These are phyloP conservation scores for Trematocara variabile DNA, from an alignment of 2,113 vertebrate species.

Conservation along the genomic window DNA sequence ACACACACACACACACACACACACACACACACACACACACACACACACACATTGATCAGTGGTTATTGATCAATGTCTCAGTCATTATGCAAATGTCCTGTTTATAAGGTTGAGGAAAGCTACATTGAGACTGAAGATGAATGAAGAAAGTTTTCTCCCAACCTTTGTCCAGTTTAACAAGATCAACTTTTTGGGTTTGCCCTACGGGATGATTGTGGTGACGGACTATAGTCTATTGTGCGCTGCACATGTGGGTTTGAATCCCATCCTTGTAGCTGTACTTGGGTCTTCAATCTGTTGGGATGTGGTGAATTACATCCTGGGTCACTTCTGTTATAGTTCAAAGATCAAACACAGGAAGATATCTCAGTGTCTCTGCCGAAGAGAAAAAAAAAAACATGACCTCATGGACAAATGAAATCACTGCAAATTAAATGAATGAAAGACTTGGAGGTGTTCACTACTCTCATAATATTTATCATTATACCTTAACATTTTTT, in stretches of 20 bases:
- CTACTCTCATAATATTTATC: neutral
- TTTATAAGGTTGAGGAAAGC: neutral
- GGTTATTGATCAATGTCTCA: neutral
- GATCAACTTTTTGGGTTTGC: neutral
- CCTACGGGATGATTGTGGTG: conserved; percentile 19
- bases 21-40: no score
- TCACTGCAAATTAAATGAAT: neutral
- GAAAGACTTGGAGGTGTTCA: neutral
- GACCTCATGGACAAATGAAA: neutral
- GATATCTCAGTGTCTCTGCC: neutral
- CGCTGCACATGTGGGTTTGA: conserved; percentile 73
- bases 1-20: no score
- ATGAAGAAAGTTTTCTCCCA: neutral
- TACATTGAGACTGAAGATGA: neutral
- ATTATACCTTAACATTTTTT: neutral
- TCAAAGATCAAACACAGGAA: neutral
- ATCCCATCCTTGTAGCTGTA: conserved; percentile 70
- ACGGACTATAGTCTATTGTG: conserved; percentile 78
- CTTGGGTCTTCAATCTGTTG: neutral
- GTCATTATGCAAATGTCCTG: neutral
- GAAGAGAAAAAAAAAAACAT: neutral
- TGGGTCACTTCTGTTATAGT: neutral
- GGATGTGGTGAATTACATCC: neutral
- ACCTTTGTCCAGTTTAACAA: neutral
- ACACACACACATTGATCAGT: neutral